Evolutionary conservation across 2,797 vertebrate genomes (phyloP), one percentile per base, ranked within the genome.

Genomic region (Phalanger gymnotis): DNA sequence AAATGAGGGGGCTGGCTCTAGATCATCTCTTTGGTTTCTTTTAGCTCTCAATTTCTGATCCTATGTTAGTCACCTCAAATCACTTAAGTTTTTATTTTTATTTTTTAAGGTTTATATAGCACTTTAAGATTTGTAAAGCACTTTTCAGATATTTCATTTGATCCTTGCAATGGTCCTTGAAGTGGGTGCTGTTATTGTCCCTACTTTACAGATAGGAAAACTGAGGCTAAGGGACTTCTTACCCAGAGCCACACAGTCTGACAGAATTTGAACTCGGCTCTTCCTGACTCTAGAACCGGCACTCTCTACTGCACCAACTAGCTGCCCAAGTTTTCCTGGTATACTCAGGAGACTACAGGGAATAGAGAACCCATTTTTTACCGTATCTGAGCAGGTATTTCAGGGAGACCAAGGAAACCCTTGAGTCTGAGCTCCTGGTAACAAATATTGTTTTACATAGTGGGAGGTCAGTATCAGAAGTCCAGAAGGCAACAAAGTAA

Each of bases 321-420:
- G n/a, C n/a, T 25, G n/a, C n/a, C n/a, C 66, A 40, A 22, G 19
- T 40, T 19, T 81, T 81, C n/a, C 61, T 19, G n/a, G n/a, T 40
- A 22, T 73, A 40, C 14, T n/a, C n/a, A 73, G n/a, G 7, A 81
- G n/a, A 81, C 25, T 3, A 87, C 11, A 22, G 66, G 1, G 7
- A 87, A 13, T 87, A 73, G 5, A 73, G 66, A 22, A 5, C 61
- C 0, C 4, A 2, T 5, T 5, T n/a, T 66, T n/a, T 61, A 27
- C 40, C 10, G 28, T 47, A 90, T 53, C 51, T 53, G 31, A 90
- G 14, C 13, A 54, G 52, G 2, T 90, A 61, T 95, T 94, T 95
- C 90, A 54, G 27, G 5, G 66, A 92, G 90, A 91, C 81, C 95
- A 97, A 95, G 54, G 47, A 91, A 94, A 96, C 91, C 14, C 12